These are phyloP conservation scores for Lepidocolaptes lacrymiger DNA, from an alignment of 2,797 vertebrate genomes.

Conservation along the genomic window DNA sequence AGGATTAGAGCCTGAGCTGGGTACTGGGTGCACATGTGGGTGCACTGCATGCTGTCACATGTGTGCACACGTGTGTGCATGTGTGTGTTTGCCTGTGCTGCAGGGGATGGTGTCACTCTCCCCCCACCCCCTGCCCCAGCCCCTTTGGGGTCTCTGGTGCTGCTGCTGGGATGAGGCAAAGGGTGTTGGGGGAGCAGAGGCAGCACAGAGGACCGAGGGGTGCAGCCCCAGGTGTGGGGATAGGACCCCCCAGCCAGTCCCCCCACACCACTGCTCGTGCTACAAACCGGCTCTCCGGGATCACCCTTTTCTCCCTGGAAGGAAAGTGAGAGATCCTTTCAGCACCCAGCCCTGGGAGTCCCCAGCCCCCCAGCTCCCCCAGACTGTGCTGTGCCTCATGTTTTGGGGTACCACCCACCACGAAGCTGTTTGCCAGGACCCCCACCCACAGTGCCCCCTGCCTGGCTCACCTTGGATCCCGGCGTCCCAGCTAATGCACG, in stretches of 20 bases:
- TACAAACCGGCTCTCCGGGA: slow-evolving; percentile 69
- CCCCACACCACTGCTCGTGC: rapidly evolving
- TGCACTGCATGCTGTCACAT: background rate
- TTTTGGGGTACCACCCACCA: rapidly evolving
- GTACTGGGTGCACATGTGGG: background rate
- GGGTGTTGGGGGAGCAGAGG: rapidly evolving
- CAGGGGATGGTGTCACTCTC: background rate
- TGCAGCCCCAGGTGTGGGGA: background rate
- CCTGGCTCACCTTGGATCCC: slow-evolving; percentile 40
- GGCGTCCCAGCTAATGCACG: rapidly evolving
- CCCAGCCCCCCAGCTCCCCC: rapidly evolving
- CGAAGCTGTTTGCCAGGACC: background rate
- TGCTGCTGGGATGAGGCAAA: background rate
- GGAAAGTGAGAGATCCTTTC: background rate
- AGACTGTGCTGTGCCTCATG: background rate
- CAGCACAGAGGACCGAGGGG: rapidly evolving
- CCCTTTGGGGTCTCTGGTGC: background rate
- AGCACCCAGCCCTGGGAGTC: rapidly evolving
- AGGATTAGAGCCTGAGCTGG: background rate
- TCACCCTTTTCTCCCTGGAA: slow-evolving; percentile 76
- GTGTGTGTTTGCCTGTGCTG: rapidly evolving
- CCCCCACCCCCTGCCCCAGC: rapidly evolving
- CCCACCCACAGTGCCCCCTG: rapidly evolving
- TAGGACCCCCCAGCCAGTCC: background rate
- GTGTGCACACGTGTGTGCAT: background rate